Evolutionary conservation across 1,140 invertebrate genomes (phyloP).

Genomic region (Eciton burchellii): DNA sequence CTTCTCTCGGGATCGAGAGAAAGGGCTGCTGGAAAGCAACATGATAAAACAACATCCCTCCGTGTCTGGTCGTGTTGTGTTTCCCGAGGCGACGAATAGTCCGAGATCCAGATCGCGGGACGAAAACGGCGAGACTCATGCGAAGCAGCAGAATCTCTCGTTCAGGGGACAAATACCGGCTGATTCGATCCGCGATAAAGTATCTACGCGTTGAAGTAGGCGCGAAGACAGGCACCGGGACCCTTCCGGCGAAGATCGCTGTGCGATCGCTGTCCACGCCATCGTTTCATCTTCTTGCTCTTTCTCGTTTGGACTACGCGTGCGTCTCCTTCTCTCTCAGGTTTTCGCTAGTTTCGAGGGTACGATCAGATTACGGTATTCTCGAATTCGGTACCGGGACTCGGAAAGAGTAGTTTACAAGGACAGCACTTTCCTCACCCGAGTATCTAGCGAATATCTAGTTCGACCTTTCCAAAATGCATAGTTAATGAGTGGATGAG

Average conservation of each 20-base stretch:
- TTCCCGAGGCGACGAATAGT: conserved; percentile 54
- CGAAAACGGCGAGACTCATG: conserved; percentile 46
- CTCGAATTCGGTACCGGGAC: conserved; percentile 10
- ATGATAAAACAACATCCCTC: conserved; percentile 2
- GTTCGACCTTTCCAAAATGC: conserved; percentile 58
- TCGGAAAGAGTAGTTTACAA: conserved; percentile 64
- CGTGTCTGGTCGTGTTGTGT: neutral
- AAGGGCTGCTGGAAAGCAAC: conserved; percentile 12
- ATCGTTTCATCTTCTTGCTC: conserved; percentile 25
- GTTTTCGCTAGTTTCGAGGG: conserved; percentile 30
- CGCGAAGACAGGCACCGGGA: conserved; percentile 65
- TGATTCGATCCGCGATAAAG: conserved; percentile 70
- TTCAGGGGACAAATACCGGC: conserved; percentile 64
- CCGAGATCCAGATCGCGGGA: conserved; percentile 58
- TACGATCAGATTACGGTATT: conserved; percentile 65
- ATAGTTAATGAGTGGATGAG: conserved; percentile 70
- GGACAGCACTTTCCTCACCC: conserved; percentile 27
- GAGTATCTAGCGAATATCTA: conserved; percentile 42
- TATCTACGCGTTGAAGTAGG: conserved; percentile 75
- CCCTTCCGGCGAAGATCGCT: conserved; percentile 57
- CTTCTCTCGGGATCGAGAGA: conserved; percentile 19
- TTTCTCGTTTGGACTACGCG: neutral
- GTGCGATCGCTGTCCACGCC: conserved; percentile 32
- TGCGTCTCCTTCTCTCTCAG: neutral
- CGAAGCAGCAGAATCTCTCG: conserved; percentile 55